phyloP scores from a whole-genome alignment of 2,888 invertebrate genomes.

The Mimas tiliae region DNA sequence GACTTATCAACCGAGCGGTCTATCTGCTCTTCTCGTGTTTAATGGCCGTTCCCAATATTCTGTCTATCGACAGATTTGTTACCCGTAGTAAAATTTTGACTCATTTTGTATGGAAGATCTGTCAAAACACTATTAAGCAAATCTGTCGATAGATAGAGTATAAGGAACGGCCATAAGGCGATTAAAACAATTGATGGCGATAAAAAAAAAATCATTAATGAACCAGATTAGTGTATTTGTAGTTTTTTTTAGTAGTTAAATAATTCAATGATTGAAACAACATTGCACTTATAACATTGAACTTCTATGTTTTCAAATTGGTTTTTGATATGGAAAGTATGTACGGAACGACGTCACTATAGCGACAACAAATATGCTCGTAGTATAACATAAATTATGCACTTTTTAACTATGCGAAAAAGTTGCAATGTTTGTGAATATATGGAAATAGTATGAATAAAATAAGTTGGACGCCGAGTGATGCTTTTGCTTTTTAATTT shows the following conservation, averaged over 20 bases:
- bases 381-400: slow-evolving; percentile 29
- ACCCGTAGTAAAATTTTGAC: too few relatives aligned
- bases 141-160: too few relatives aligned
- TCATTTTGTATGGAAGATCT: too few relatives aligned
- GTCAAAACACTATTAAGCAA: too few relatives aligned
- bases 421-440: slow-evolving; percentile 18
- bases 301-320: not conserved
- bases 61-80: too few relatives aligned
- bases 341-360: not conserved
- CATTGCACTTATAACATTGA: slow-evolving; percentile 8
- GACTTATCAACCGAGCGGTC: too few relatives aligned
- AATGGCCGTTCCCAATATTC: too few relatives aligned
- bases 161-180: too few relatives aligned
- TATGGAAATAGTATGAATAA: slow-evolving; percentile 23
- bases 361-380: not conserved
- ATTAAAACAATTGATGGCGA: too few relatives aligned
- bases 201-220: too few relatives aligned
- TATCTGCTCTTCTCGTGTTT: too few relatives aligned
- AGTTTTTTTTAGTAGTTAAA: not conserved
- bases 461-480: slow-evolving; percentile 16
- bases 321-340: not conserved
- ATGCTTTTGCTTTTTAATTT: slow-evolving; percentile 16
- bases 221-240: too few relatives aligned
- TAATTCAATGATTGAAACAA: not conserved
- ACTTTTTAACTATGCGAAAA: slow-evolving; percentile 26